Evolutionary conservation across 1,140 invertebrate species (phyloP), one percentile per base, ranked within the genome.

Genomic region (Cydia strobilella): DNA sequence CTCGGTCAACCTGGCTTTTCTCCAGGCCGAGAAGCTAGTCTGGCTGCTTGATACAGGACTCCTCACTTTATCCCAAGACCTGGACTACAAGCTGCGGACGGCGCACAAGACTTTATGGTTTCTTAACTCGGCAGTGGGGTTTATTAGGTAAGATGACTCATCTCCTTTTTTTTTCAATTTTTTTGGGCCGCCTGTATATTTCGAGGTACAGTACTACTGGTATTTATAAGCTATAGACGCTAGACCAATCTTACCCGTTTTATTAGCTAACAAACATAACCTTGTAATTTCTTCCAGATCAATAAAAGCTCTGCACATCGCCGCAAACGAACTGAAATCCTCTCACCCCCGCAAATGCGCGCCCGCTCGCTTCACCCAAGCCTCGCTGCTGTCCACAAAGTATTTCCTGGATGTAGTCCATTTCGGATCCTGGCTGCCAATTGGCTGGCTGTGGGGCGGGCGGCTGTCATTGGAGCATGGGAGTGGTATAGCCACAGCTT

Each of bases 51-150:
- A 93, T 54, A 84, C 85, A 1, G 88, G 90, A 13, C 75, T 91
- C 5, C 65, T 91, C 3, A 74, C 35, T 15, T 65, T 90, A 3
- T 69, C 82, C 10, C 81, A 83, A 23, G 80, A 85, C 3, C 45
- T 72, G 1, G 86, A 83, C 0, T 83, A 78, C 48, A 81, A 77
- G 25, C 77, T 86, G 0, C 82, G 85, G n/a, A 88, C 83, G 0
- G 85, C 85, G 0, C 90, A 92, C 66, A 92, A 92, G 72, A 75
- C 88, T 25, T 86, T 90, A 59, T 92, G 90, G 90, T 81, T 85
- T 2, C 63, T 90, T 20, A 86, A 76, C 2, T 80, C 87, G 0
- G 85, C 90, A 48, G 77, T 90, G n/a, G 88, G 84, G 42, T 83
- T 91, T 25, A 72, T 92, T 20, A 89, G 87, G 90, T 92, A 69